Base-by-base conservation (phyloP, 2,113 vertebrate species). In the Circaetus gallicus region DNA sequence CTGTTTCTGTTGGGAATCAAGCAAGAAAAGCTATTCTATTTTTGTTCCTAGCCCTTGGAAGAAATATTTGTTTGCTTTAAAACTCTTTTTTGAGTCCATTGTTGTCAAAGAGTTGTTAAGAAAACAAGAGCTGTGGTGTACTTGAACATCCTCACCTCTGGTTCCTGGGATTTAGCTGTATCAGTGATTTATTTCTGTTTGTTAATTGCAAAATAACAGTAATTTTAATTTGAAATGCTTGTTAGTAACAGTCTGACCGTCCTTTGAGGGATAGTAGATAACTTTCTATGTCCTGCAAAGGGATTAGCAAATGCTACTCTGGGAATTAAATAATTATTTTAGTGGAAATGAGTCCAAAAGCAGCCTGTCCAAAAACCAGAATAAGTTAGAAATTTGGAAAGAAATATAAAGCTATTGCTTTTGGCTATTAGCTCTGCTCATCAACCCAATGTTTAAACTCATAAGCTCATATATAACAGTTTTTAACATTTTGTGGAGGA, bases 221-320 rank as follows among this genome's bases (percentile, higher is more conserved):
- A 77, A 50, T 95, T 97, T 95, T 94, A 95, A 97, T 97, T 98
- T 89, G 69, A 88, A 95, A 94, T 89, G 79, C 85, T 97, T 97
- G 69, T 97, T 97, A 95, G 67, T 93, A 97, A 74, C 49, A 89
- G 80, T 83, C 69, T 87, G 53, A 43, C 43, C 26, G 62, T 94
- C 76, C 82, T 97, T 97, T 81, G 62, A 97, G 91, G 76, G 45
- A 79, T 62, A 69, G 70, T 71, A 97, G 87, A 93, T 96, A 97
- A 96, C 94, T 71, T 96, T 97, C 86, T 86, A 18, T 97, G 95
- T 96, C 93, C 93, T 97, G 89, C 80, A 87, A 92, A 92, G 78
- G 93, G 78, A 97, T 96, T 92, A 90, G 49, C 25, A 56, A 95
- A 81, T 86, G 47, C 25, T 87, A 10, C 42, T 71, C 32, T 70